A percentile compares a stretch with the other conserved stretches of the same genome.
Evolutionary conservation across 2,113 vertebrate species (phyloP).

Genomic region (Nycticebus coucang): DNA sequence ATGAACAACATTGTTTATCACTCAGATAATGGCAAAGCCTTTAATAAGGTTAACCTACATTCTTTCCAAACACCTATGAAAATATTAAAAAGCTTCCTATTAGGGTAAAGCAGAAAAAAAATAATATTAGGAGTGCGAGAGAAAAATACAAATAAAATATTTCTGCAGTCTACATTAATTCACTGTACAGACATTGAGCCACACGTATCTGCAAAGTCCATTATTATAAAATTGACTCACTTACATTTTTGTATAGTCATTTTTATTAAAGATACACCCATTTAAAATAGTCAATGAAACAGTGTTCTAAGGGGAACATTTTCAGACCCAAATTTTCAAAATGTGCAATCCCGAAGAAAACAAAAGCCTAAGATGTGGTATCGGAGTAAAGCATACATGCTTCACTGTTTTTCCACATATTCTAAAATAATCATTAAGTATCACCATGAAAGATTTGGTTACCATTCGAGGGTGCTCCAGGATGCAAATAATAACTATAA

Average conservation of each 20-base stretch:
- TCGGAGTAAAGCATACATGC: neutral
- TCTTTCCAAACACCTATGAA: neutral
- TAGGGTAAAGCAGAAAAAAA: neutral
- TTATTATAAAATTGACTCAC: neutral
- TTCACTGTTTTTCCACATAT: neutral
- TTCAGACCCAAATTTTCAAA: neutral
- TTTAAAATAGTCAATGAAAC: neutral
- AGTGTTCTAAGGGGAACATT: neutral
- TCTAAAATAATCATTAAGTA: constrained; percentile 11
- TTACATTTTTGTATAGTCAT: neutral
- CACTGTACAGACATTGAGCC: neutral
- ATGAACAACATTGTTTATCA: neutral
- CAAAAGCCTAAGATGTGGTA: neutral
- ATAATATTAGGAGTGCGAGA: neutral
- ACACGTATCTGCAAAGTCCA: neutral
- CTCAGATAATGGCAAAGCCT: neutral
- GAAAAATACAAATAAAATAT: constrained; percentile 19
- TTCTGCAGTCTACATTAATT: neutral
- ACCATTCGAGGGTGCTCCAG: neutral
- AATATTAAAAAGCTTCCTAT: neutral
- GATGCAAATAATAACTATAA: neutral
- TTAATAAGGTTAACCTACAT: constrained; percentile 2
- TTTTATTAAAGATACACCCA: neutral
- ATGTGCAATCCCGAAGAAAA: fast-evolving
- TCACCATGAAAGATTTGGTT: neutral